Conservation (phyloP, 2,888 invertebrate genomes). For the Rhabditophanes sp. region DNA sequence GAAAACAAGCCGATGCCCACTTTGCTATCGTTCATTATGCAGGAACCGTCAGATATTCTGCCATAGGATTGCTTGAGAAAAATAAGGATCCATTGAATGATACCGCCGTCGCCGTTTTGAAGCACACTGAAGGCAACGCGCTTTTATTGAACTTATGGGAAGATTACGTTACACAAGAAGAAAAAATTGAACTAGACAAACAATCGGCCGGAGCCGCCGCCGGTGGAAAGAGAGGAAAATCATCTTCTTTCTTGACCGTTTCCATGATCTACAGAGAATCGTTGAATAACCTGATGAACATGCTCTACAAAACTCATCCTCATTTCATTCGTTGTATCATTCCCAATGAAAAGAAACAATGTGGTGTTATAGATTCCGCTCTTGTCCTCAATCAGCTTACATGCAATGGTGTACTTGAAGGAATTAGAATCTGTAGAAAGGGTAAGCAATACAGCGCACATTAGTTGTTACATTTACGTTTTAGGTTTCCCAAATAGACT, state of each 20-base stretch:
- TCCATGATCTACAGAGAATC: constrained; percentile 79
- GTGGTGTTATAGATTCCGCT: constrained; percentile 85
- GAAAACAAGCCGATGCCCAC: constrained; percentile 40
- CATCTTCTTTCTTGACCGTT: constrained; percentile 65
- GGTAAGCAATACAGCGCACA: no score
- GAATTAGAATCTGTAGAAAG: constrained; percentile 98
- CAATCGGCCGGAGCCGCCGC: constrained; percentile 23
- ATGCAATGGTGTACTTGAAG: constrained; percentile 99
- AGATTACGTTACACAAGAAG: constrained; percentile 40
- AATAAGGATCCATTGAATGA: constrained; percentile 51
- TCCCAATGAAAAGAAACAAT: constrained; percentile 59
- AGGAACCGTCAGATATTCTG: constrained; percentile 59
- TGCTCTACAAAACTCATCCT: constrained; percentile 85
- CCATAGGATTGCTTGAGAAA: constrained; percentile 49
- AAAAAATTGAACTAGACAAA: constrained; percentile 1
- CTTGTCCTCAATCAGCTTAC: constrained; percentile 99
- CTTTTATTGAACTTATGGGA: constrained; percentile 56
- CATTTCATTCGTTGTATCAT: constrained; percentile 99
- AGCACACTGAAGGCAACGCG: constrained; percentile 53
- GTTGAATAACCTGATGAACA: constrained; percentile 90
- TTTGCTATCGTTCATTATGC: constrained; percentile 98
- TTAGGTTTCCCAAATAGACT: constrained; percentile 99
- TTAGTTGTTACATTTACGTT: no score
- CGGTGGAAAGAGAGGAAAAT: constrained; percentile 37
- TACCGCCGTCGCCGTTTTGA: constrained; percentile 46